Percentiles rank a stretch among this genome's conserved stretches.
phyloP scores from a whole-genome alignment of 2,888 invertebrate genomes.

The Ophioninae sp. region DNA sequence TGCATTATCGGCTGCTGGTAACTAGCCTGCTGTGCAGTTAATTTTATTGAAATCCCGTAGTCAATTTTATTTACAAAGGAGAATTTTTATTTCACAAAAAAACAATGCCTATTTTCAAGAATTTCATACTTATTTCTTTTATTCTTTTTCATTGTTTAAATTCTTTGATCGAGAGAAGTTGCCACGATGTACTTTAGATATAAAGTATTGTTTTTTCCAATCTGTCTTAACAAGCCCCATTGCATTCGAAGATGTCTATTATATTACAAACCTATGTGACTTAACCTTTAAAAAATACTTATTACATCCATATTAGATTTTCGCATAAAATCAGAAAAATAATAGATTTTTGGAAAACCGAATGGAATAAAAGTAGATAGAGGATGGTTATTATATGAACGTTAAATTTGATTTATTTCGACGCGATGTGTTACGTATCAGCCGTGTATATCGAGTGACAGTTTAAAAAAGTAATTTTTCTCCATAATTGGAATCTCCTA shows the following conservation, averaged over 20 bases:
- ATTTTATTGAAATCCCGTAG: too few relatives aligned
- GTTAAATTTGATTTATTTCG: slow-evolving; percentile 6
- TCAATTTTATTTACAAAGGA: too few relatives aligned
- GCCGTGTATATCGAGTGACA: background rate
- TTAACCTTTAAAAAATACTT: background rate
- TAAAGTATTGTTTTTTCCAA: background rate
- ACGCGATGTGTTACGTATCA: background rate
- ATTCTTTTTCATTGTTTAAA: background rate
- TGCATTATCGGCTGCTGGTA: background rate
- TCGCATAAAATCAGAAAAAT: background rate
- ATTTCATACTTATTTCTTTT: background rate
- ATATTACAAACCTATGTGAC: background rate
- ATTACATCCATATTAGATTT: background rate
- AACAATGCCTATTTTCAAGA: background rate
- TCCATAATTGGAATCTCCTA: background rate
- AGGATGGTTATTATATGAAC: background rate
- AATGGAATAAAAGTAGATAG: background rate
- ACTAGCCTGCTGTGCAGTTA: background rate
- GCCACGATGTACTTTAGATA: background rate
- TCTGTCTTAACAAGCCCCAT: too few relatives aligned
- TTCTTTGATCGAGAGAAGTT: background rate
- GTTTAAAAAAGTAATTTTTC: background rate
- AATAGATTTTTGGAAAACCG: background rate
- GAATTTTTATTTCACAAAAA: too few relatives aligned
- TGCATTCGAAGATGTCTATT: too few relatives aligned